Percentiles rank a stretch among this genome's conserved stretches.
Conservation (phyloP, 1,140 invertebrate species). For the Drosophila kurseongensis region DNA sequence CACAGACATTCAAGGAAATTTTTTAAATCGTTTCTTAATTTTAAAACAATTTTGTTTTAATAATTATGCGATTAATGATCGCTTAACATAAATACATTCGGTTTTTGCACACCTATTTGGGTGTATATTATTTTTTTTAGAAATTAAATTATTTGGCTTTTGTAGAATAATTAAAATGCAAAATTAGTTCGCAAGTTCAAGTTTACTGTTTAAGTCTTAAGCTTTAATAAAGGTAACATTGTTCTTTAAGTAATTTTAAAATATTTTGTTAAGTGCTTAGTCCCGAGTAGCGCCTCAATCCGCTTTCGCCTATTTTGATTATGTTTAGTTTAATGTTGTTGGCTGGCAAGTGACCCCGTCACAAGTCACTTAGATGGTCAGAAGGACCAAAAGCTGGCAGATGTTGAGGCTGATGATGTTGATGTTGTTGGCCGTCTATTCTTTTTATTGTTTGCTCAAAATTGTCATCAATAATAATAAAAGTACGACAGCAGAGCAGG, state of each 20-base stretch:
- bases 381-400: slow-evolving; percentile 41
- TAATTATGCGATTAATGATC: too few species aligned
- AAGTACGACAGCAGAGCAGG: slow-evolving; percentile 50
- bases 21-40: too few species aligned
- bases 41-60: too few species aligned
- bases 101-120: too few species aligned
- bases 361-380: slow-evolving; percentile 43
- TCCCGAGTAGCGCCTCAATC: slow-evolving; percentile 6
- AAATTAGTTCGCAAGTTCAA: too few species aligned
- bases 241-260: neutral
- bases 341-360: slow-evolving; percentile 40
- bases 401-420: slow-evolving; percentile 31
- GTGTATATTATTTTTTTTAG: too few species aligned
- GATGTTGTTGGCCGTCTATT: slow-evolving; percentile 45
- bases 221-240: too few species aligned
- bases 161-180: too few species aligned
- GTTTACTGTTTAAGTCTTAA: too few species aligned
- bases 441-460: slow-evolving; percentile 79
- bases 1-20: too few species aligned
- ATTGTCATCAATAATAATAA: slow-evolving; percentile 83
- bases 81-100: too few species aligned
- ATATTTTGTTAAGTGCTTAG: neutral
- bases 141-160: too few species aligned
- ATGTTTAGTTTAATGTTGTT: slow-evolving; percentile 58
- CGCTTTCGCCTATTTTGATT: slow-evolving; percentile 50